Conservation (phyloP, 23 tunicate genomes). For the Styela plicata region DNA sequence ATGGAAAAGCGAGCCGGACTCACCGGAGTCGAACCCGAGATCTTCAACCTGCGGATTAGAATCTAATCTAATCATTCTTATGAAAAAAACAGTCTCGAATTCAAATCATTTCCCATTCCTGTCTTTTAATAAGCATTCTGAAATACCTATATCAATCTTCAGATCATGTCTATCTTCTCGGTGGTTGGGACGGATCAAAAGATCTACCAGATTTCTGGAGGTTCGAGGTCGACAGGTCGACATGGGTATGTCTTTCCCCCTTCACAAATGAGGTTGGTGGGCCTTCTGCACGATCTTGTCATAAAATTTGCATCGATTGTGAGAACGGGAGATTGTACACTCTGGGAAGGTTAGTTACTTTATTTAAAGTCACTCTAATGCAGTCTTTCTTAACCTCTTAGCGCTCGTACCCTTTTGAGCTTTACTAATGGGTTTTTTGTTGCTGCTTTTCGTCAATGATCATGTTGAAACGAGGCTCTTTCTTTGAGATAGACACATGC, state of each 20-base stretch:
- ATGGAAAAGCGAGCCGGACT: too few species aligned
- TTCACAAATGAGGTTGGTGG: slow-evolving; percentile 65
- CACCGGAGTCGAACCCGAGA: too few species aligned
- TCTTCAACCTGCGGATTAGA: too few species aligned
- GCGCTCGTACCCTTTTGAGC: neutral
- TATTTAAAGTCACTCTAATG: neutral
- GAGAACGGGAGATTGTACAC: slow-evolving; percentile 64
- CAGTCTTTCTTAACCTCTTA: too few species aligned
- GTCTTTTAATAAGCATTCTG: too few species aligned
- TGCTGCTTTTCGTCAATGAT: too few species aligned
- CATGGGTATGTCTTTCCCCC: slow-evolving; percentile 61
- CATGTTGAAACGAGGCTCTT: too few species aligned
- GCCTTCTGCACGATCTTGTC: slow-evolving; percentile 84
- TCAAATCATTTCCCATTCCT: too few species aligned
- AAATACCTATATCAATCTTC: too few species aligned
- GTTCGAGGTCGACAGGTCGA: slow-evolving; percentile 17
- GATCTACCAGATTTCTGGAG: slow-evolving; percentile 83
- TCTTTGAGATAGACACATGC: too few species aligned
- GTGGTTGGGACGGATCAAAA: slow-evolving; percentile 80
- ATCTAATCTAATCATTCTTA: too few species aligned
- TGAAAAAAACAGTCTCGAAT: too few species aligned
- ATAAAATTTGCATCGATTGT: slow-evolving; percentile 84
- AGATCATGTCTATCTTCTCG: slow-evolving; percentile 70
- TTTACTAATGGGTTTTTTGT: neutral
- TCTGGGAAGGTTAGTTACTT: slow-evolving; percentile 80